Evolutionary conservation across 2,888 invertebrate genomes (phyloP).

Genomic region (Biston stratarius): DNA sequence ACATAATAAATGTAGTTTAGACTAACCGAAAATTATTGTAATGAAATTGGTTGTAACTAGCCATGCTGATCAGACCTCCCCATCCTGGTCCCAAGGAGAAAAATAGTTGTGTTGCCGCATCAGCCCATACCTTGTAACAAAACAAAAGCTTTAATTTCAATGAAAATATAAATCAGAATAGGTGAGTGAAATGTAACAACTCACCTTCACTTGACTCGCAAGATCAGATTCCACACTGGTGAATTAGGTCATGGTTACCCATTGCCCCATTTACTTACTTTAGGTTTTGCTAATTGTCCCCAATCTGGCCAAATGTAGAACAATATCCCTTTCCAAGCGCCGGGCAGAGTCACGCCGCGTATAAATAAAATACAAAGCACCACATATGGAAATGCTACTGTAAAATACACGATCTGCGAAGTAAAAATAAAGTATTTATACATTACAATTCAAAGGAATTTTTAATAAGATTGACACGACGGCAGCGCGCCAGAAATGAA

Average conservation of each 20-base stretch:
- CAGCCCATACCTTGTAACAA: slow-evolving; percentile 92
- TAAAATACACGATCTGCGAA: slow-evolving; percentile 91
- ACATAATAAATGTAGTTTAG: background rate
- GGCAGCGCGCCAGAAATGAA: slow-evolving; percentile 61
- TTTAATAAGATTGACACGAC: slow-evolving; percentile 53
- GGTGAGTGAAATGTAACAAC: background rate
- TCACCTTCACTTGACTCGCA: background rate
- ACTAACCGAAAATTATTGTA: slow-evolving; percentile 89
- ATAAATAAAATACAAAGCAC: slow-evolving; percentile 90
- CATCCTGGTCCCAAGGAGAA: slow-evolving; percentile 96
- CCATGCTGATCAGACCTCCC: slow-evolving; percentile 94
- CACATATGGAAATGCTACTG: slow-evolving; percentile 93
- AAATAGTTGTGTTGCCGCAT: slow-evolving; percentile 97
- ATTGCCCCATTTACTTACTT: slow-evolving; percentile 77
- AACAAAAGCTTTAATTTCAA: background rate
- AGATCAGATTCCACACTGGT: slow-evolving; percentile 3
- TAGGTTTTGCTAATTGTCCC: slow-evolving; percentile 90
- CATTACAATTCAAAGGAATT: slow-evolving; percentile 43
- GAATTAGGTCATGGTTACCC: slow-evolving; percentile 27
- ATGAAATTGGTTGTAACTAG: slow-evolving; percentile 92
- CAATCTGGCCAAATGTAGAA: slow-evolving; percentile 94
- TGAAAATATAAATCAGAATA: background rate
- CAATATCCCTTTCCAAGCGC: slow-evolving; percentile 90
- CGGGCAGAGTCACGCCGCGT: slow-evolving; percentile 93
- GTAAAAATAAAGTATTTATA: slow-evolving; percentile 44